A percentile compares a stretch with the other conserved stretches of the same genome.
Conservation (phyloP, 2,113 vertebrate genomes). For the Platichthys flesus region DNA sequence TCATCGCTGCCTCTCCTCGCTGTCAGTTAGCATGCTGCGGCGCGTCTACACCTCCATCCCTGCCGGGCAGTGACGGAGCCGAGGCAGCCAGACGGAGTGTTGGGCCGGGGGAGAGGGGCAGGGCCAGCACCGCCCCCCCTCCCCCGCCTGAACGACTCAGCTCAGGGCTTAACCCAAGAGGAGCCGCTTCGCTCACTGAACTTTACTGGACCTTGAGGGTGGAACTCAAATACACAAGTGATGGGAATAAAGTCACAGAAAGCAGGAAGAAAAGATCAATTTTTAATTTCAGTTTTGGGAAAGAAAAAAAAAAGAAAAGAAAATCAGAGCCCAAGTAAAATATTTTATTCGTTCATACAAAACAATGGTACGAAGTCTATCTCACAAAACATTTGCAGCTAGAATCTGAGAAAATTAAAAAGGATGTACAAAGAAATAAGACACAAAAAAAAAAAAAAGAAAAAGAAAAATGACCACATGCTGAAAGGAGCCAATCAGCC, state of each 20-base stretch:
- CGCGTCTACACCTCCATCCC: slow-evolving; percentile 40
- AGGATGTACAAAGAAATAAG: slow-evolving; percentile 79
- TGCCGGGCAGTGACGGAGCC: slow-evolving; percentile 2
- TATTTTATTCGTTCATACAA: slow-evolving; percentile 82
- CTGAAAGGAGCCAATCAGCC: slow-evolving; percentile 56
- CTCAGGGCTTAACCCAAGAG: background rate
- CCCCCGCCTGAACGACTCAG: too few relatives aligned
- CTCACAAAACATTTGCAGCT: slow-evolving; percentile 73
- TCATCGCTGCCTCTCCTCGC: background rate
- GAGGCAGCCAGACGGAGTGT: background rate
- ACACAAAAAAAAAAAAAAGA: slow-evolving; percentile 56
- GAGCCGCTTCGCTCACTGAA: background rate
- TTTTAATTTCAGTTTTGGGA: slow-evolving; percentile 76
- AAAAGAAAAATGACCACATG: slow-evolving; percentile 36
- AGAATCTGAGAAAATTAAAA: slow-evolving; percentile 75
- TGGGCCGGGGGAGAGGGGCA: background rate
- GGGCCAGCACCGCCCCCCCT: background rate
- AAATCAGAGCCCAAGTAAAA: slow-evolving; percentile 76
- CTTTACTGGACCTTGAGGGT: background rate
- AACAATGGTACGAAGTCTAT: slow-evolving; percentile 77
- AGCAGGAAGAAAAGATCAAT: slow-evolving; percentile 66
- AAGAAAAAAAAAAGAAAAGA: slow-evolving; percentile 24
- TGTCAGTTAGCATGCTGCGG: slow-evolving; percentile 36
- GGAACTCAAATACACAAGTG: background rate
- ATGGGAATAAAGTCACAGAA: background rate